These are phyloP conservation scores for Tokudaia muenninki DNA, from an alignment of 2,797 vertebrate genomes.

Conservation along the genomic window DNA sequence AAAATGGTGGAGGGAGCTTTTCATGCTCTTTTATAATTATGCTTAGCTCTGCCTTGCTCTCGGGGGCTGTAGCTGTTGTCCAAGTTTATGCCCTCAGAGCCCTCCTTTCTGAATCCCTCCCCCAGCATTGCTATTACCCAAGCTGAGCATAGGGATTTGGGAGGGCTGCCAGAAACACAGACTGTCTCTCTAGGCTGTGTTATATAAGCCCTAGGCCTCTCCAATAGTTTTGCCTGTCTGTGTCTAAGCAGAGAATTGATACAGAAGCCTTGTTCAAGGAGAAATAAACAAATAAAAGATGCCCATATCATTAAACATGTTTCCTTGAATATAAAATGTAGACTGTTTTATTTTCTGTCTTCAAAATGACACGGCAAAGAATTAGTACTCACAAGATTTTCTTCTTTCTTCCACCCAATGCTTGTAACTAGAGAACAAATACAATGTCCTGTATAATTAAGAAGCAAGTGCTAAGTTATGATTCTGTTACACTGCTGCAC, in stretches of 20 bases:
- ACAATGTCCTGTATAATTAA: conserved; percentile 72
- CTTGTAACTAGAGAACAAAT: conserved; percentile 45
- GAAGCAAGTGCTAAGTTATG: conserved; percentile 69
- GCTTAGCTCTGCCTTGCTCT: neutral
- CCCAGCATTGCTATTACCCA: conserved; percentile 54
- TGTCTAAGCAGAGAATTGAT: conserved; percentile 62
- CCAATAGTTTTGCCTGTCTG: conserved; percentile 57
- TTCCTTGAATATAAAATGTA: conserved; percentile 74
- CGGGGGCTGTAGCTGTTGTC: neutral
- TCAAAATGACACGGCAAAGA: conserved; percentile 72
- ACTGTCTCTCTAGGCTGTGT: conserved; percentile 72
- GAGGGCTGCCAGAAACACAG: neutral
- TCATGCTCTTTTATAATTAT: neutral
- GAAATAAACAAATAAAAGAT: conserved; percentile 65
- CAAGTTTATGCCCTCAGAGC: neutral
- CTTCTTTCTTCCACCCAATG: conserved; percentile 45
- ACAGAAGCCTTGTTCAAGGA: conserved; percentile 72
- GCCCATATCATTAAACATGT: conserved; percentile 63
- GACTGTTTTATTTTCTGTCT: conserved; percentile 52
- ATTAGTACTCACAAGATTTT: conserved; percentile 62
- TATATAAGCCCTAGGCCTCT: conserved; percentile 76
- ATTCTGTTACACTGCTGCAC: conserved; percentile 54
- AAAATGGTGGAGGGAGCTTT: neutral
- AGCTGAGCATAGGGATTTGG: conserved; percentile 67
- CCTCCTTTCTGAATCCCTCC: conserved; percentile 62